These are phyloP conservation scores for Hormaphis cornu DNA, from an alignment of 1,140 invertebrate species.

Conservation along the genomic window DNA sequence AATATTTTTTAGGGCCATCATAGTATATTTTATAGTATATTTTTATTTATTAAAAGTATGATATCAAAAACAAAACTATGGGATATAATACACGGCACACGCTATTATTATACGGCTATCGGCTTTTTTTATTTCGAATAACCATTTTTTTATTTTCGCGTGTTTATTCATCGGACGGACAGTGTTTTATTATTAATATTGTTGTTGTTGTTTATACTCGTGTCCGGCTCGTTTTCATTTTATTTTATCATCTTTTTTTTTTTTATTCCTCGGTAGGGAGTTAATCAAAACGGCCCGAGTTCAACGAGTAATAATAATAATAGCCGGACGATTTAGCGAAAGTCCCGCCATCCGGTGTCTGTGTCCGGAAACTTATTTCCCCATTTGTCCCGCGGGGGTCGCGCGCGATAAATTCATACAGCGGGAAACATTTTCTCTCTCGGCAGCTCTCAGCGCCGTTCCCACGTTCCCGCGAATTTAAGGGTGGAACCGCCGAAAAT, in stretches of 20 bases:
- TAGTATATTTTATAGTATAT: no score
- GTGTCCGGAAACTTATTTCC: slow-evolving; percentile 30
- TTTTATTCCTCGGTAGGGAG: background rate
- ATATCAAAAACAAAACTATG: no score
- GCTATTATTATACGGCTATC: no score
- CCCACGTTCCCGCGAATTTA: background rate
- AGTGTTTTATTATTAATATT: no score
- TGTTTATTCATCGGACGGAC: no score
- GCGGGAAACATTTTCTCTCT: slow-evolving; percentile 26
- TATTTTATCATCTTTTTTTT: no score
- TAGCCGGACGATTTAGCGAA: slow-evolving; percentile 26
- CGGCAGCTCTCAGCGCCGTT: background rate
- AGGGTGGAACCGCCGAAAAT: slow-evolving; percentile 1
- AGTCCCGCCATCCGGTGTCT: slow-evolving; percentile 26
- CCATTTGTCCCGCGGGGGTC: slow-evolving; percentile 9
- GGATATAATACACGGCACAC: no score
- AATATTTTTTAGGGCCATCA: no score
- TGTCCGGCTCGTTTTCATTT: background rate
- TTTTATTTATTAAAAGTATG: no score
- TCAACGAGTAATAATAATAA: slow-evolving; percentile 8
- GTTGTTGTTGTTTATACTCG: no score
- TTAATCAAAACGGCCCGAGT: slow-evolving; percentile 24
- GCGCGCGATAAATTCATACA: slow-evolving; percentile 18
- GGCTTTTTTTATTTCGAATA: no score
- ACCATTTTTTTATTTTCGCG: no score